Evolutionary conservation across 2,888 invertebrate species (phyloP), one percentile per base, ranked within the genome.

Genomic region (Ennomos fuscantarius): DNA sequence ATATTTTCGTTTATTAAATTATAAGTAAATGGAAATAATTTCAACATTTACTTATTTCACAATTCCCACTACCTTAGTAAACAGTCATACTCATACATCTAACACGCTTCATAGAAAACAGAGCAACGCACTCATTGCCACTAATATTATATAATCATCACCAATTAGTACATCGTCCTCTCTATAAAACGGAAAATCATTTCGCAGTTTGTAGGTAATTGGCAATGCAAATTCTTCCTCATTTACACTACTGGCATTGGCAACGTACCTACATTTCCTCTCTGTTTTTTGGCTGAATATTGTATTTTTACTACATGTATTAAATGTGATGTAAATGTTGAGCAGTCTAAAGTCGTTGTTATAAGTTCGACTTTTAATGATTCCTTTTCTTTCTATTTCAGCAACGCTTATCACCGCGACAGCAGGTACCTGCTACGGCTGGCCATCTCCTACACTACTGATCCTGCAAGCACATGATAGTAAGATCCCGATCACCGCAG

Each of bases 401-500:
- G 93, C 92, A 55, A 92, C 93, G 53, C 90, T 93, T 73, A 88
- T 92, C 79, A 92, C 92, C 70, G 91, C 92, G 60, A 91, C 93
- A 53, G 92, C 93, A 61, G 93, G 93, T 62, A 92, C 92, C 77
- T 90, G 92, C 81, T 92, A 92, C 77, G 94, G 94, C 46, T 94
- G 94, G 94, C 93, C 94, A 9, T 94, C 94, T 46, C 94, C 94
- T 9, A 93, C 93, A 32, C 75, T 94, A 12, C 87, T 92, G n/a
- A 86, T 89, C 73, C 86, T 94, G 2, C 76, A 86, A 53, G 84
- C 81, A 40, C 67, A 81, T 24, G 78, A 88, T 34, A 93, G 93
- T 65, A 74, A 81, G 9, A 93, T 94, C 72, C 90, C 87, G 40
- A 91, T 93, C 46, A 83, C 89, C 13, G 60, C 79, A 24, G 89